Base-by-base conservation (phyloP, 2,888 invertebrate species). In the Machimus rusticus region DNA sequence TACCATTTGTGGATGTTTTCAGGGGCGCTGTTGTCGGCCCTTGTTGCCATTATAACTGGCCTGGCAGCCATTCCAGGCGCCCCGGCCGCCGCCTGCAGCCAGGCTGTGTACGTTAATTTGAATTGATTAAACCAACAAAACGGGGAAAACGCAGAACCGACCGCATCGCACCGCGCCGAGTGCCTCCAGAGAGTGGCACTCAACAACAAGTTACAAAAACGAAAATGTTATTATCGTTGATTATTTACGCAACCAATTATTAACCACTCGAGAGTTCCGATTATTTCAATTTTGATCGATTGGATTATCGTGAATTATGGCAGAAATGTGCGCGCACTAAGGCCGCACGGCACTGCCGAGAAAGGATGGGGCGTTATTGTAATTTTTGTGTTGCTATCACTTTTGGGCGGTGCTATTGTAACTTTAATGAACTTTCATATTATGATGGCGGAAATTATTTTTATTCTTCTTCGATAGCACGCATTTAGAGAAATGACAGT, bases 161-260 rank as follows among this genome's bases (percentile, higher is more conserved):
- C 37, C 57, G 12, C 57, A 66, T 82, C 51, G 82, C 66, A 28
- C 66, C 66, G 28, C 28, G 12, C 66, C 28, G 28, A 28, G 28
- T 66, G 66, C 23, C 66, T 19, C 66, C 66, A 14, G 5, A 51
- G 51, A 79, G 79, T 51, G 79, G 51, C 57, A 57, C 82, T 82
- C 82, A 57, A 82, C 82, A 82, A 82, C 82, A 82, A 82, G 82
- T 82, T 82, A 82, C 82, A 82, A 82, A 37, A 76, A 82, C 37
- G 82, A 57, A 78, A 81, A 82, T 66, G 55, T 82, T 82, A 82
- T 82, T 82, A 82, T 79, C 51, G 46, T 51, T 74, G n/a, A 31
- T 87, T 82, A 87, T 87, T 82, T 82, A 87, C 76, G 81, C 81
- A 87, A 82, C 82, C 82, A 87, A 87, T 87, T 87, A 87, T 82